Percentiles rank a stretch among this genome's conserved stretches.
These are phyloP conservation scores for Trematocara nigrifrons DNA, from an alignment of 2,113 vertebrate species.

Conservation along the genomic window DNA sequence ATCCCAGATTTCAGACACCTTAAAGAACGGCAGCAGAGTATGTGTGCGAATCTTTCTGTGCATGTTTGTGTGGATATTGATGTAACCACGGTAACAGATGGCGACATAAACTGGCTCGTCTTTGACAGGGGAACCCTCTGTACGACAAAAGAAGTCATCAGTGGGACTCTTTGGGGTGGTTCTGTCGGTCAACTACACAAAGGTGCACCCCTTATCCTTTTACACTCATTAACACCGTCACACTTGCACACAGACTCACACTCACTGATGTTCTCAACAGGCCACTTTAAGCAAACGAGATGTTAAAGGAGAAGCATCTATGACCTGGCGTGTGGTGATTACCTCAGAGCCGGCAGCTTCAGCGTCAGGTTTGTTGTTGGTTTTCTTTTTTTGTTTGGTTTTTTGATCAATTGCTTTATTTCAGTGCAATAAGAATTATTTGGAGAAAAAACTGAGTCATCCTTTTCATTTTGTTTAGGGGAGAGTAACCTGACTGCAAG, in stretches of 20 bases:
- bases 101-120: neutral
- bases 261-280: neutral
- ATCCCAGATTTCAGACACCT: neutral
- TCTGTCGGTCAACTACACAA: neutral
- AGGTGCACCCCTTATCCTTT: neutral
- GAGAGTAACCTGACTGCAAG: neutral
- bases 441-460: neutral
- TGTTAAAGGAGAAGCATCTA: neutral
- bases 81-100: neutral
- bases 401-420: neutral
- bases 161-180: neutral
- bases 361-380: neutral
- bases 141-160: neutral
- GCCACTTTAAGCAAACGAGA: neutral
- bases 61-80: neutral
- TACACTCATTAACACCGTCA: neutral
- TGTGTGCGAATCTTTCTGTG: neutral
- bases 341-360: neutral
- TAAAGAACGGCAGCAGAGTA: neutral
- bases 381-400: neutral
- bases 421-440: neutral
- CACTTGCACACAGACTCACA: neutral
- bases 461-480: neutral
- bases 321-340: neutral
- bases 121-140: neutral